These are phyloP conservation scores for Steinernema hermaphroditum DNA, from an alignment of 2,888 invertebrate genomes.

Conservation along the genomic window DNA sequence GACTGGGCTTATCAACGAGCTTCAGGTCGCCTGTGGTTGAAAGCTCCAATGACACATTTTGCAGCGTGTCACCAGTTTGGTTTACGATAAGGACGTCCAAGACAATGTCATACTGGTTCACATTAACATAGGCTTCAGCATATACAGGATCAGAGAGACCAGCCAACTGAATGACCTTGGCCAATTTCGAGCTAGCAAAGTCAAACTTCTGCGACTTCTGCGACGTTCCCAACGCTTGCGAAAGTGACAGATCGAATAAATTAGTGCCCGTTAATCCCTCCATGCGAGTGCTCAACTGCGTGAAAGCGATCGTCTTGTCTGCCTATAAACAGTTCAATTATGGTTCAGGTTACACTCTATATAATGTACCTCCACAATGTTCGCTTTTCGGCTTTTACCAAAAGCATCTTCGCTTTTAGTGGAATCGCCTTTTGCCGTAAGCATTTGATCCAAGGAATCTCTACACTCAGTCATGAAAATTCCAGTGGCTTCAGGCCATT, in stretches of 20 bases:
- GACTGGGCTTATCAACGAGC: slow-evolving; percentile 93
- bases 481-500: slow-evolving; percentile 74
- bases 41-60: slow-evolving; percentile 94
- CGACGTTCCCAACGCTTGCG: slow-evolving; percentile 71
- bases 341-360: too few relatives aligned
- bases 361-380: slow-evolving; percentile 50
- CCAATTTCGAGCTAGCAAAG: slow-evolving; percentile 71
- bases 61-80: slow-evolving; percentile 94
- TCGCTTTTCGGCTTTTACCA: slow-evolving; percentile 42
- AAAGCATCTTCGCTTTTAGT: slow-evolving; percentile 51
- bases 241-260: slow-evolving; percentile 90
- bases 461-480: slow-evolving; percentile 79
- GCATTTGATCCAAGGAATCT: slow-evolving; percentile 80
- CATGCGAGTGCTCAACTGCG: slow-evolving; percentile 73
- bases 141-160: slow-evolving; percentile 99
- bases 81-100: slow-evolving; percentile 96
- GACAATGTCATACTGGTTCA: slow-evolving; percentile 80
- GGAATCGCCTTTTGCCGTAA: slow-evolving; percentile 68
- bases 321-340: slow-evolving; percentile 73
- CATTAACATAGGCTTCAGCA: slow-evolving; percentile 98
- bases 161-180: slow-evolving; percentile 85
- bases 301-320: slow-evolving; percentile 82
- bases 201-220: slow-evolving; percentile 67
- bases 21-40: slow-evolving; percentile 90
- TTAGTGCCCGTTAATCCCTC: slow-evolving; percentile 73